These are phyloP conservation scores for Hermodice carunculata DNA, from an alignment of 2,888 invertebrate species.

Conservation along the genomic window DNA sequence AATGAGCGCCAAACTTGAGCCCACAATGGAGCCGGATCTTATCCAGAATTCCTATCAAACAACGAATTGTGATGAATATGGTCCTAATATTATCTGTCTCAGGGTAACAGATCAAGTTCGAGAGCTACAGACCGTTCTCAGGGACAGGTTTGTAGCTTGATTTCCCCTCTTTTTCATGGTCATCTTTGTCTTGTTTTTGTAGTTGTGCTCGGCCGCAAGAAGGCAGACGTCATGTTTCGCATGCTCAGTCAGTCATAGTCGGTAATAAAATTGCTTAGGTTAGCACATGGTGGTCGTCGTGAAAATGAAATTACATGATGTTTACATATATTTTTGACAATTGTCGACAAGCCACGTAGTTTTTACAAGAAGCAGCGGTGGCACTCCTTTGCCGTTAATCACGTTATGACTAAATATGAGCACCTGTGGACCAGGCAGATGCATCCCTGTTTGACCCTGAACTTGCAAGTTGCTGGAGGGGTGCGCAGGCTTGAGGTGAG, in stretches of 20 bases:
- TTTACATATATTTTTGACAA: slow-evolving; percentile 2
- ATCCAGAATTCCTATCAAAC: slow-evolving; percentile 7
- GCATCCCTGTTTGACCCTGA: no score
- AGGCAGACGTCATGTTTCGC: background rate
- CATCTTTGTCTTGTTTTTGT: background rate
- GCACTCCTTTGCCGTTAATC: no score
- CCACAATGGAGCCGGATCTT: slow-evolving; percentile 22
- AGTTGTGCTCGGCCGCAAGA: background rate
- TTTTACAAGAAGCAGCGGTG: no score
- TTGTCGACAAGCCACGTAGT: no score
- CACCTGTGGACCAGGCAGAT: no score
- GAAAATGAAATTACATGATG: background rate
- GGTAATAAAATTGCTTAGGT: background rate
- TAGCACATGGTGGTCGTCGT: background rate
- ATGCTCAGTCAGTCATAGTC: background rate
- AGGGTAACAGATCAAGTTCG: slow-evolving; percentile 64
- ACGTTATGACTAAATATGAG: no score
- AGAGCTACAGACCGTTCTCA: slow-evolving; percentile 71
- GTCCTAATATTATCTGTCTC: slow-evolving; percentile 54
- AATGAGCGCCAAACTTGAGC: background rate
- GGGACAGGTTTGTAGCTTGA: slow-evolving; percentile 68
- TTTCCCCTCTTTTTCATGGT: background rate
- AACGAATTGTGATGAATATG: slow-evolving; percentile 19
- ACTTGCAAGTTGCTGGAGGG: no score
- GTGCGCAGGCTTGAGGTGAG: no score